Conservation (phyloP, 2,888 invertebrate genomes). For the Crioceris asparagi region DNA sequence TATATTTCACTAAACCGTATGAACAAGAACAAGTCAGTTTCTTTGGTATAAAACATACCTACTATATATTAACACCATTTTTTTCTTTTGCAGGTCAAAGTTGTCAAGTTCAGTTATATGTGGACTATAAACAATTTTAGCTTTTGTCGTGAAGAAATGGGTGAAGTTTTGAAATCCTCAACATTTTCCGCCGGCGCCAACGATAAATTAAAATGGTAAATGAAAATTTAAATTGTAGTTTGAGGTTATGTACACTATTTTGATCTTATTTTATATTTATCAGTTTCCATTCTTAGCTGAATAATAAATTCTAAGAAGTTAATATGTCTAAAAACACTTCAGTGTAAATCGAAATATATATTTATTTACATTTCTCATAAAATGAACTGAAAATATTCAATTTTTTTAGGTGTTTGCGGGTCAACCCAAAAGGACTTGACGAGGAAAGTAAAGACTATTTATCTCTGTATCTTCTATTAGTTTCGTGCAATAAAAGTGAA, state of each 20-base stretch:
- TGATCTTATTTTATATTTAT: background rate
- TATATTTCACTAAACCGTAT: no score
- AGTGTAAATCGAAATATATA: background rate
- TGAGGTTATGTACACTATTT: constrained; percentile 9
- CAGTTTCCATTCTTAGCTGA: constrained; percentile 6
- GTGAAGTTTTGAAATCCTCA: constrained; percentile 98
- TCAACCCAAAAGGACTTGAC: constrained; percentile 98
- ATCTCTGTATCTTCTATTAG: constrained; percentile 95
- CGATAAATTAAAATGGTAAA: constrained; percentile 97
- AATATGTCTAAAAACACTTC: no score
- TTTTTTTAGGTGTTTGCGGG: constrained; percentile 80
- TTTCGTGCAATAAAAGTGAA: constrained; percentile 99
- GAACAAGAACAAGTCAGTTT: no score
- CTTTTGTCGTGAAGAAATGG: constrained; percentile 99
- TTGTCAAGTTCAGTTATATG: constrained; percentile 99
- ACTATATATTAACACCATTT: background rate
- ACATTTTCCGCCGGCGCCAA: constrained; percentile 99
- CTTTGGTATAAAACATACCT: no score
- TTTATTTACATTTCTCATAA: background rate
- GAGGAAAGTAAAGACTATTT: constrained; percentile 99
- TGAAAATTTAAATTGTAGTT: constrained; percentile 6
- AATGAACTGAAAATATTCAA: constrained; percentile 5
- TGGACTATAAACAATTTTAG: constrained; percentile 99
- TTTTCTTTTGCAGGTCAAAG: constrained; percentile 78
- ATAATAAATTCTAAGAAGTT: no score